Evolutionary conservation across 2,797 vertebrate genomes (phyloP).

Genomic region (Menidia menidia): DNA sequence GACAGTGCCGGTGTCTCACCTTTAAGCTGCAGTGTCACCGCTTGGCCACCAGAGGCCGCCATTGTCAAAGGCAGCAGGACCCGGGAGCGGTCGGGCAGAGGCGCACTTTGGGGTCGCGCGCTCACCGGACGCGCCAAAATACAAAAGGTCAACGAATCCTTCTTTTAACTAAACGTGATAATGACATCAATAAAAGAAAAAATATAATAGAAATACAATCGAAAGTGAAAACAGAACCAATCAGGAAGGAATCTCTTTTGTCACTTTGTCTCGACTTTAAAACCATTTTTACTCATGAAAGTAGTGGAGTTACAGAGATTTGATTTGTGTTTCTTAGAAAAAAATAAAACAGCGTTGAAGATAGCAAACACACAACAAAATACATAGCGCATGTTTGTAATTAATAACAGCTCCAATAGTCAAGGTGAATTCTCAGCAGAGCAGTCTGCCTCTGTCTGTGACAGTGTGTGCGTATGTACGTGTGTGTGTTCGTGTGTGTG

Average conservation of each 20-base stretch:
- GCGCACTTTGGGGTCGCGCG: constrained; percentile 7
- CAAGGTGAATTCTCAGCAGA: constrained; percentile 60
- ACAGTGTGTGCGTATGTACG: constrained; percentile 16
- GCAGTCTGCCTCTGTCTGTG: background rate
- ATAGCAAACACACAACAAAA: background rate
- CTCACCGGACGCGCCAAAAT: background rate
- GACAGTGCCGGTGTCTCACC: background rate
- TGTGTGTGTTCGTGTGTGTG: constrained; percentile 19
- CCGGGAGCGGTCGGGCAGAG: background rate
- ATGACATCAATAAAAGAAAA: too few relatives aligned
- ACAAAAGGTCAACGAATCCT: background rate
- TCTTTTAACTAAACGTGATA: background rate
- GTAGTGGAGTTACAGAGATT: background rate
- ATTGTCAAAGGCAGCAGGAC: constrained; percentile 42
- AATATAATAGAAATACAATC: too few relatives aligned
- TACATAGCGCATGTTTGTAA: background rate
- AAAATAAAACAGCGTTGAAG: background rate
- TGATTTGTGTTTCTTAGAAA: background rate
- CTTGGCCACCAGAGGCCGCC: constrained; percentile 74
- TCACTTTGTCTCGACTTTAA: background rate
- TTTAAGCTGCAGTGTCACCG: fast-evolving
- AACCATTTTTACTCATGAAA: background rate
- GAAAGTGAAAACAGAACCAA: too few relatives aligned
- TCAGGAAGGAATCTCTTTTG: background rate
- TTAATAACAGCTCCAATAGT: constrained; percentile 47